phyloP scores from a whole-genome alignment of 2,113 vertebrate species.

The Mirounga angustirostris region DNA sequence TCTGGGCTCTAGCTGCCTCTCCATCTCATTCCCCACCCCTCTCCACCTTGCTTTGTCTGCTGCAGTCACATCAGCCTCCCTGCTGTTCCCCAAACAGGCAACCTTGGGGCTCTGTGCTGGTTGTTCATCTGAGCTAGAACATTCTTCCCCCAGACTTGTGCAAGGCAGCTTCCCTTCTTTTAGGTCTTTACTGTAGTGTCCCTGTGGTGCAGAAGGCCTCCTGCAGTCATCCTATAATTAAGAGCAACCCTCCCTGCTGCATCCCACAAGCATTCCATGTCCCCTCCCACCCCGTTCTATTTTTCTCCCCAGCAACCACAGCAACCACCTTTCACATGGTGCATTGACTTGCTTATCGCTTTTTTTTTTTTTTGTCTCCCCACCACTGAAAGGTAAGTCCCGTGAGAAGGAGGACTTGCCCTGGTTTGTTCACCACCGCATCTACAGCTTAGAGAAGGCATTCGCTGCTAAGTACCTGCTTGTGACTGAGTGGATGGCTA shows the following conservation, averaged over 20 bases:
- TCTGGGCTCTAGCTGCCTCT: too few species aligned
- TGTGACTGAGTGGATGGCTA: too few species aligned
- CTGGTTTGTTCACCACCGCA: background rate
- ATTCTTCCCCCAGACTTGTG: background rate
- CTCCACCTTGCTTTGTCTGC: background rate
- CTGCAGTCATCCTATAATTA: background rate
- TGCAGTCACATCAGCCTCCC: background rate
- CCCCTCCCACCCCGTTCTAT: too few species aligned
- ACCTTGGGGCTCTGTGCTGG: background rate
- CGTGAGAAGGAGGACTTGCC: background rate
- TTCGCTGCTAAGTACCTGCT: background rate
- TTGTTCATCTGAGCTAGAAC: background rate
- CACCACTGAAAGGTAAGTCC: background rate
- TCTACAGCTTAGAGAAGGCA: background rate
- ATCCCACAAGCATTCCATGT: accelerated
- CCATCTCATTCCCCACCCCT: background rate
- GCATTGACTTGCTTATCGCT: background rate
- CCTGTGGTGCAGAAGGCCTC: background rate
- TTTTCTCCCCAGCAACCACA: background rate
- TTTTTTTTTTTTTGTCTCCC: background rate
- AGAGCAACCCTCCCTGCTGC: background rate
- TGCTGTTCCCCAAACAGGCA: background rate
- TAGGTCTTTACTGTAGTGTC: background rate
- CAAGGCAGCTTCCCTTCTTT: background rate
- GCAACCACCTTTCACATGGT: background rate